These are phyloP conservation scores for Corythucha ciliata DNA, from an alignment of 2,888 invertebrate species.

Conservation along the genomic window DNA sequence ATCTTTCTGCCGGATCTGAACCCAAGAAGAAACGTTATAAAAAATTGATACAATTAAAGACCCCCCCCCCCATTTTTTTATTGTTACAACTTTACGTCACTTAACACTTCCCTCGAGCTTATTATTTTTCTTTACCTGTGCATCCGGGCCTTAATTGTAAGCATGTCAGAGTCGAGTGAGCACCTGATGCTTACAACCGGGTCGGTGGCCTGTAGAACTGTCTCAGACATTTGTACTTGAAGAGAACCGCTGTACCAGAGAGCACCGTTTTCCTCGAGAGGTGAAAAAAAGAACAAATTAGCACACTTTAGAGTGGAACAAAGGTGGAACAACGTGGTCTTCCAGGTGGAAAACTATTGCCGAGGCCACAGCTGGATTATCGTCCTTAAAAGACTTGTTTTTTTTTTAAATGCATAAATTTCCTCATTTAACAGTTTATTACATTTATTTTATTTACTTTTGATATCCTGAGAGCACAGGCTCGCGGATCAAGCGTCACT, in stretches of 20 bases:
- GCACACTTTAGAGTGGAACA: not conserved
- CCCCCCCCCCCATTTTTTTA: constrained; percentile 7
- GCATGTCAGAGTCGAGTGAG: constrained; percentile 27
- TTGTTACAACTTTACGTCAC: not conserved
- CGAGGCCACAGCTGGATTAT: too few species aligned
- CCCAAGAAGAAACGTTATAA: too few species aligned
- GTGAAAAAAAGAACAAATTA: not conserved
- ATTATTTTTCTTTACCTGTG: constrained; percentile 20
- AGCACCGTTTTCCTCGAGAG: constrained; percentile 42
- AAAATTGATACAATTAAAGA: too few species aligned
- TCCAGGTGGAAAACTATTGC: too few species aligned
- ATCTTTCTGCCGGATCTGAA: constrained; percentile 29
- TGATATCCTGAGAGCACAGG: constrained; percentile 24
- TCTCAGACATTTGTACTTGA: constrained; percentile 64
- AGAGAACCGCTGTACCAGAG: constrained; percentile 57
- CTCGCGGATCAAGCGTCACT: constrained; percentile 17
- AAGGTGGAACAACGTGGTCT: too few species aligned
- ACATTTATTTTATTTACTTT: too few species aligned
- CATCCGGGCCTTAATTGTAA: constrained; percentile 21
- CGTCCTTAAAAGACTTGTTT: too few species aligned
- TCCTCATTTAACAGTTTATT: too few species aligned
- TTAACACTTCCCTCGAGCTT: not conserved
- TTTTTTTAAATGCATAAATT: too few species aligned
- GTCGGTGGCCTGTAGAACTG: constrained; percentile 62
- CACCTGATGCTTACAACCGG: constrained; percentile 57